Percentiles rank a stretch among this genome's conserved stretches.
phyloP scores from a whole-genome alignment of 1,140 invertebrate species.

The Diploscapter pachys region DNA sequence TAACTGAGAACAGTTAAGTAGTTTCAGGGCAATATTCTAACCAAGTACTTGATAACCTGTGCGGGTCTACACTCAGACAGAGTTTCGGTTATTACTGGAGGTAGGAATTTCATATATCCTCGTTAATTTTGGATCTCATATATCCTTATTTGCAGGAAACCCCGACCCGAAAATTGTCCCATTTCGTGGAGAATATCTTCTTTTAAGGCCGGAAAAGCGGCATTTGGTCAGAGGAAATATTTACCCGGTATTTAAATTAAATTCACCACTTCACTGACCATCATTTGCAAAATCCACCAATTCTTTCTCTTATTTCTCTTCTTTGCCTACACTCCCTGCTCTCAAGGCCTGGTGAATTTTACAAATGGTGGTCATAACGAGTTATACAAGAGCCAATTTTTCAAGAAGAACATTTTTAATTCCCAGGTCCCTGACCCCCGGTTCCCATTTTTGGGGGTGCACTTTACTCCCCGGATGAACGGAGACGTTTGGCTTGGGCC shows the following conservation, averaged over 20 bases:
- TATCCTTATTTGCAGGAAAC: conserved; percentile 55
- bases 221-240: not conserved
- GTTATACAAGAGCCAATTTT: too few species aligned
- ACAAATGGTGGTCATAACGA: too few species aligned
- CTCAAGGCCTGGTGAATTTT: too few species aligned
- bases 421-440: conserved; percentile 61
- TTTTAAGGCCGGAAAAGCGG: not conserved
- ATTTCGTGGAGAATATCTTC: conserved; percentile 63
- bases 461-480: not conserved
- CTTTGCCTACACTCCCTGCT: conserved; percentile 17
- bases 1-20: too few species aligned
- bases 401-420: not conserved
- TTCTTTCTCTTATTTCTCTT: conserved; percentile 29
- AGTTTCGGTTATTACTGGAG: conserved; percentile 80
- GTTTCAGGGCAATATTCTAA: conserved; percentile 50
- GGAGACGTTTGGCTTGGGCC: conserved; percentile 1
- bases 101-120: conserved; percentile 68
- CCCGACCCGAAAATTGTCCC: conserved; percentile 72
- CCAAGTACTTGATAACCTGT: conserved; percentile 84
- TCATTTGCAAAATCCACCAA: conserved; percentile 38
- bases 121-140: too few species aligned
- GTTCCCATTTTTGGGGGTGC: not conserved
- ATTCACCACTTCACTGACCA: conserved; percentile 21
- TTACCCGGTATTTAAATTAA: conserved; percentile 67
- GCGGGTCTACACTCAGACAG: conserved; percentile 87